These are phyloP conservation scores for Acromyrmex charruanus DNA, from an alignment of 1,140 invertebrate genomes.

Conservation along the genomic window DNA sequence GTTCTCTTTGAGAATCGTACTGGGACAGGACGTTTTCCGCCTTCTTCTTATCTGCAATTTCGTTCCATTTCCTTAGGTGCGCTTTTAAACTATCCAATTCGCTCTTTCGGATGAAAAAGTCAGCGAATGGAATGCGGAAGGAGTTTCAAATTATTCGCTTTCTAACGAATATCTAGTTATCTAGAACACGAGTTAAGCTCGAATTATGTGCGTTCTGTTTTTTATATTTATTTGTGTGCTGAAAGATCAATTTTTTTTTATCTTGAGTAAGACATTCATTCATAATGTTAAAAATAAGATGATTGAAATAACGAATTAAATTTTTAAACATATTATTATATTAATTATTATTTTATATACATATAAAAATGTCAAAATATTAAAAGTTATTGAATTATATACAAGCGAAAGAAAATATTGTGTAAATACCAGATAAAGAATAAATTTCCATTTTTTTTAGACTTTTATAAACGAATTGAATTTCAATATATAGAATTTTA, in stretches of 20 bases:
- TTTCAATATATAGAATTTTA: too few relatives aligned
- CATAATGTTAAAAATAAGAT: background rate
- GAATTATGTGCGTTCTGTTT: slow-evolving; percentile 70
- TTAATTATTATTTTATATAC: background rate
- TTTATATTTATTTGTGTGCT: slow-evolving; percentile 33
- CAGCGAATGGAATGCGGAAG: slow-evolving; percentile 65
- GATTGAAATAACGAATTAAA: background rate
- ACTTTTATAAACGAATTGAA: slow-evolving; percentile 16
- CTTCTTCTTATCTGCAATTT: slow-evolving; percentile 73
- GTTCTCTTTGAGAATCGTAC: slow-evolving; percentile 30
- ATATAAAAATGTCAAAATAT: background rate
- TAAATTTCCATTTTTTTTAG: background rate
- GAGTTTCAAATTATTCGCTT: slow-evolving; percentile 72
- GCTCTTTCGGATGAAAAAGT: slow-evolving; percentile 69
- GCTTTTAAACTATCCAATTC: slow-evolving; percentile 74
- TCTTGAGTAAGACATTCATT: slow-evolving; percentile 59
- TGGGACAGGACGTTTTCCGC: slow-evolving; percentile 65
- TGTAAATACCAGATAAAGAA: background rate
- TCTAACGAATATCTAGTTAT: slow-evolving; percentile 72
- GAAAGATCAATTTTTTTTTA: slow-evolving; percentile 42
- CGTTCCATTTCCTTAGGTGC: slow-evolving; percentile 61
- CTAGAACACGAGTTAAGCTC: slow-evolving; percentile 69
- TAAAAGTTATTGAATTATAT: background rate
- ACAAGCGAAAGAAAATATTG: background rate
- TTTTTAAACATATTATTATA: background rate